Base-by-base conservation (phyloP, 2,888 invertebrate species). In the Leptinotarsa rubiginosa region DNA sequence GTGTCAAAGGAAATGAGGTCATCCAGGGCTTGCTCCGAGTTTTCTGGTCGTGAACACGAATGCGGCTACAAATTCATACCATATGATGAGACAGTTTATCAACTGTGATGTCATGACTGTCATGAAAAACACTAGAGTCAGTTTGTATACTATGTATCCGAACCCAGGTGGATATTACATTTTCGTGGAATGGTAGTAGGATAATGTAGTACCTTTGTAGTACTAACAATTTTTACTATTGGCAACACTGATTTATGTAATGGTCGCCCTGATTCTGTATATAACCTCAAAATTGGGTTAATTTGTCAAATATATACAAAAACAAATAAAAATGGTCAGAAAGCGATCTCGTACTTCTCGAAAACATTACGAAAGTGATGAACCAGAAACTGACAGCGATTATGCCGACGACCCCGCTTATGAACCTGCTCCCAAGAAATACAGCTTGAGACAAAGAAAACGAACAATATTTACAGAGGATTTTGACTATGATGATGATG, bases 401-500 rank as follows among this genome's bases (percentile, higher is more conserved):
- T 89, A 88, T 65, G 88, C 85, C 54, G 82, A 83, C 69, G 85
- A 86, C 31, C 79, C 82, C 2, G 70, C 72, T 49, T 72, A 74
- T 41, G 73, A 77, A 20, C 81, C 82, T 15, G 79, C 78, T 47
- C 81, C 80, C n/a, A 85, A 84, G 76, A 81, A 83, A 69, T 85
- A 85, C 73, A 84, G 85, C 70, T 78, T 85, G 50, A 77, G 85
- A 74, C 82, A 85, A 77, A 79, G 85, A 56, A 84, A 82, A 65
- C 77, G 78, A 59, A 75, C 80, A 56, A 75, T 79, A 59, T 81
- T 83, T 68, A 82, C 76, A 65, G 90, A 90, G 79, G 90, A 90
- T 75, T 87, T 87, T 16, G 87, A 87, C 22, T 89, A 88, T 54
- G 84, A 87, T 47, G 86, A 87, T 73, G 87, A 86, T 59, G 75